These are phyloP conservation scores for Periophthalmus magnuspinnatus DNA, from an alignment of 2,797 vertebrate species.

Conservation along the genomic window DNA sequence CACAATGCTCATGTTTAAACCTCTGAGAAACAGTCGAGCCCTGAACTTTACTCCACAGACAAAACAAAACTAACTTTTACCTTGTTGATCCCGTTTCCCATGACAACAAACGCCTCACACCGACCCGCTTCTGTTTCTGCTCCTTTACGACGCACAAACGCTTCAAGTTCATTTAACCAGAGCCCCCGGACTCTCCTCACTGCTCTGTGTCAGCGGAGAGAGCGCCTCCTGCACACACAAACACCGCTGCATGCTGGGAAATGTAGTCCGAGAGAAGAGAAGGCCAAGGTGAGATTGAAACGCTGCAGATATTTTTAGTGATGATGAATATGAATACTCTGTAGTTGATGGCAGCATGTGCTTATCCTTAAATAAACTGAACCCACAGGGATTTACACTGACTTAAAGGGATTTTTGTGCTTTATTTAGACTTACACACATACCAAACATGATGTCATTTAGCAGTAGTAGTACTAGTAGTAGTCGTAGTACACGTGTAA, in stretches of 20 bases:
- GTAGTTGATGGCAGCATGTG: constrained; percentile 1
- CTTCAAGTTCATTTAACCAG: constrained; percentile 1
- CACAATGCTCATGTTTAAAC: not conserved
- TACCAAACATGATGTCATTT: not conserved
- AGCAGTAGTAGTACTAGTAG: not conserved
- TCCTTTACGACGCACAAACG: not conserved
- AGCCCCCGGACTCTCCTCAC: constrained; percentile 23
- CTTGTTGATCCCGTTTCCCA: constrained; percentile 83
- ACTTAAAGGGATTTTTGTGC: not conserved
- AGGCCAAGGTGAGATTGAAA: not conserved
- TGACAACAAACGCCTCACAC: constrained; percentile 30
- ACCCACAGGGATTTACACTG: constrained; percentile 3
- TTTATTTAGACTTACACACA: not conserved
- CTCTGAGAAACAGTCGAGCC: too few relatives aligned
- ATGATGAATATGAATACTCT: constrained; percentile 18
- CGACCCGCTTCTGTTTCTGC: not conserved
- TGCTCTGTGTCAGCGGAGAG: constrained; percentile 4
- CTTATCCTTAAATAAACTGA: constrained; percentile 9
- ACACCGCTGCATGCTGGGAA: constrained; percentile 55
- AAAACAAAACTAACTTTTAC: constrained; percentile 50
- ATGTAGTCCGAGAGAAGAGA: constrained; percentile 52
- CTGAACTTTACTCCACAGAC: constrained; percentile 1
- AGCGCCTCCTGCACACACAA: constrained; percentile 23
- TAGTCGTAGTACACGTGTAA: too few relatives aligned
- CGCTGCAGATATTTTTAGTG: not conserved